Base-by-base conservation (phyloP, 2,797 vertebrate species). In the Gymnoscopelus microlampas region DNA sequence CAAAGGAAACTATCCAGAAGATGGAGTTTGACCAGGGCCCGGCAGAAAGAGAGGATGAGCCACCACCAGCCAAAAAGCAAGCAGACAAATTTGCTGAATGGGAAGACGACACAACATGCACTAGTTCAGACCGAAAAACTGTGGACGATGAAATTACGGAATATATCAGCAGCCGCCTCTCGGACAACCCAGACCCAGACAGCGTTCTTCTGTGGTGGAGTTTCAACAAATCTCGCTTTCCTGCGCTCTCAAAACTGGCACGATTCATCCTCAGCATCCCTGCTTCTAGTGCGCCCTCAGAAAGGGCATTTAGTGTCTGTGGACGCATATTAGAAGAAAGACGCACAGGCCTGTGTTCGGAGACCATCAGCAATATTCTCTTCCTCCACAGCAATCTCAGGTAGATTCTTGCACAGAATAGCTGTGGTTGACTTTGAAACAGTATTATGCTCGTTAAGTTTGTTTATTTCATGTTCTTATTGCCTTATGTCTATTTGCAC, bases 11-110 rank as follows among this genome's bases (percentile, higher is more conserved):
- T 3, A 9, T 62, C 15, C 60, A 62, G 4, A 15, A 62, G 60
- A 62, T 62, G 60, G 3, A 49, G 60, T 62, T 62, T 62, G 60
- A 62, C 60, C 60, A 3, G 39, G 60, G 49, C 60, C 60, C 35
- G 60, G 60, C 60, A 9, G 19, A 19, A 19, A 24, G 35, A 62
- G 60, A 12, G 19, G 60, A 62, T 12, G 60, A 62, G 14, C 12
- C 14, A 10, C 60, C 60, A 62, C 60, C 32, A 62, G 60, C 60
- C 60, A 62, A 44, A 62, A 62, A 62, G n/a, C 60, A 19, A 62
- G 48, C 14, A 56, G 54, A 56, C 54, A n/a, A 7, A 56, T 56
- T 56, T 9, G 10, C 60, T 4, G 35, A 62, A 35, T 62, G 60
- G 60, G 47, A 62, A 62, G 60, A 62, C 60, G 60, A 47, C 24